phyloP scores from a whole-genome alignment of 2,113 vertebrate genomes.

The Cavia porcellus region DNA sequence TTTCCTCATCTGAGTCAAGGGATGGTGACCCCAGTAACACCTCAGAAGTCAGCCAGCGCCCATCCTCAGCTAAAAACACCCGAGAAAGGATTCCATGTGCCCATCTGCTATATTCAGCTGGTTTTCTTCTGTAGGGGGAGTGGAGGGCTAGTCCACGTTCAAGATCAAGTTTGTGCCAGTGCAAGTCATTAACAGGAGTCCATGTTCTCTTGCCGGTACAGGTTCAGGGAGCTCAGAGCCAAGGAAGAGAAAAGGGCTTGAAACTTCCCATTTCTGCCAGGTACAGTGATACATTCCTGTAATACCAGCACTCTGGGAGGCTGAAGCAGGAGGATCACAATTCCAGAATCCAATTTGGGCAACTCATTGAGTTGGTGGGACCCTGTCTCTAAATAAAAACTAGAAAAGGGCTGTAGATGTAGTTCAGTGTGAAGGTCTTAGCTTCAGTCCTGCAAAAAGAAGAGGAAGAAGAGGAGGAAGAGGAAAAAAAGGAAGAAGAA shows the following conservation, averaged over 20 bases:
- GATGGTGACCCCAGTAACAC: neutral
- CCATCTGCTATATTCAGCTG: neutral
- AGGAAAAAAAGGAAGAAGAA: neutral
- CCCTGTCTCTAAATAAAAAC: neutral
- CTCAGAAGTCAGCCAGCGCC: neutral
- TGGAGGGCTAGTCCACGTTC: accelerated
- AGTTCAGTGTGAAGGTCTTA: neutral
- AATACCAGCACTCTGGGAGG: neutral
- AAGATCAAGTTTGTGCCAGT: neutral
- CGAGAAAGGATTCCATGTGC: neutral
- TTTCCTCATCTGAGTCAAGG: neutral
- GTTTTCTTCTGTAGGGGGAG: neutral
- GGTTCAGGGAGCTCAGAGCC: neutral
- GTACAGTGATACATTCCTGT: neutral
- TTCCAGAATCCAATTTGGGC: neutral
- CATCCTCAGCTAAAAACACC: neutral
- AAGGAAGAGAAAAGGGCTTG: neutral
- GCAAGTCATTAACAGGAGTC: neutral
- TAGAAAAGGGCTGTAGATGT: neutral
- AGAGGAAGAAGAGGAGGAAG: neutral
- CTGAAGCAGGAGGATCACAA: neutral
- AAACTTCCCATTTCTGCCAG: neutral
- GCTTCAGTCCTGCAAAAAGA: neutral
- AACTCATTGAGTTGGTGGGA: neutral
- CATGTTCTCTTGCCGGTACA: neutral